Evolutionary conservation across 1,140 invertebrate genomes (phyloP), one percentile per base, ranked within the genome.

Genomic region (Samia ricini): DNA sequence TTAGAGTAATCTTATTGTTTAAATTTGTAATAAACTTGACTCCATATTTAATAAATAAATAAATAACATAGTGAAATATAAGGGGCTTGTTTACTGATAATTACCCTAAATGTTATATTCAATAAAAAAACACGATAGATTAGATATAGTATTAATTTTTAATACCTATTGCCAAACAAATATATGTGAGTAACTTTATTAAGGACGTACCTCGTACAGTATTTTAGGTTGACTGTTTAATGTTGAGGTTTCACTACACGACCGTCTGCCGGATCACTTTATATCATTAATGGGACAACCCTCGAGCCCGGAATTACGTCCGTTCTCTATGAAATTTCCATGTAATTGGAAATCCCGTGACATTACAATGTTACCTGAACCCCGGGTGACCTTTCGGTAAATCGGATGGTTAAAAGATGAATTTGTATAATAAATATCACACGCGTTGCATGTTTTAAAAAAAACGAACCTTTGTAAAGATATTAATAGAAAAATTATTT

Each of bases 241-340:
- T 24, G 42, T 50, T 50, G 42, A 59, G 57, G 57, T 59, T 59
- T 49, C 21, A 23, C 21, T 50, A 50, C 42, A 23, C 26, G 56
- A 50, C 60, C 59, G 50, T 29, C 60, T 59, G 64, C 56, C 26
- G 54, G 58, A 61, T 63, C 71, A 69, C 61, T 64, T 69, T 64
- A 71, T 68, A 60, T 66, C 71, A 66, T 74, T 74, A 71, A 74
- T 66, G 63, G 24, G 50, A 60, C 57, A 49, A 55, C 60, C 49
- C 54, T 19, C 42, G 59, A 63, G 58, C 42, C 61, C 51, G 33
- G 55, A 23, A 73, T 67, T 70, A 63, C 29, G 54, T 21, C 60
- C 56, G n/a, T 21, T 51, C 61, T 62, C 61, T 64, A 71, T 74
- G 71, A 71, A 73, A 74, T 74, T 74, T 74, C 71, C 68, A 71